A percentile compares a stretch with the other conserved stretches of the same genome.
These are phyloP conservation scores for Drosophila sucinea DNA, from an alignment of 1,140 invertebrate genomes.

Conservation along the genomic window DNA sequence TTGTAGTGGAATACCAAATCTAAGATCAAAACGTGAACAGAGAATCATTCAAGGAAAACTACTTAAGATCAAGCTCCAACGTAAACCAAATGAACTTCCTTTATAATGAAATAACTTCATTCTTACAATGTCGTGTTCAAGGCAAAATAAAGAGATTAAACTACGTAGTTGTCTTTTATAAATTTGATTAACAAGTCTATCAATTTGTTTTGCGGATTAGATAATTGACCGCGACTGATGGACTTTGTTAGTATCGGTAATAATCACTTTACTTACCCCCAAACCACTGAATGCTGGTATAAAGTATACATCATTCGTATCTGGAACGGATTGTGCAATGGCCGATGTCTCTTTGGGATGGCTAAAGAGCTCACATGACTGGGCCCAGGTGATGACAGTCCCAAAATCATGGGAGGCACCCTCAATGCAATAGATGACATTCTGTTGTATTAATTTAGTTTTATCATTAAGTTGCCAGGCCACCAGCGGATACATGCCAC, in stretches of 20 bases:
- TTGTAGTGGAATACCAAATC: no score
- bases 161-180: neutral
- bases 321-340: slow-evolving; percentile 89
- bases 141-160: neutral
- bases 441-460: neutral
- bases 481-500: slow-evolving; percentile 94
- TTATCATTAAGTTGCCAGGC: slow-evolving; percentile 91
- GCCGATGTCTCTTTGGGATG: slow-evolving; percentile 87
- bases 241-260: neutral
- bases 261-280: slow-evolving; percentile 86
- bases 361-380: slow-evolving; percentile 89
- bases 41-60: no score
- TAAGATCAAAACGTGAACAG: no score
- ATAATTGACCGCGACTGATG: neutral
- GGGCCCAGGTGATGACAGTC: slow-evolving; percentile 93
- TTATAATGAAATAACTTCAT: no score
- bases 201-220: neutral
- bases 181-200: neutral
- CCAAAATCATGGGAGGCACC: slow-evolving; percentile 94
- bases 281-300: slow-evolving; percentile 96
- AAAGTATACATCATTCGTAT: slow-evolving; percentile 93
- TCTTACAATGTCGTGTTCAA: no score
- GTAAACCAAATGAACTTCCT: no score
- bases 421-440: slow-evolving; percentile 91
- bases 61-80: no score